A percentile compares a stretch with the other conserved stretches of the same genome.
Evolutionary conservation across 2,888 invertebrate species (phyloP).

Genomic region (Aethes cnicana): DNA sequence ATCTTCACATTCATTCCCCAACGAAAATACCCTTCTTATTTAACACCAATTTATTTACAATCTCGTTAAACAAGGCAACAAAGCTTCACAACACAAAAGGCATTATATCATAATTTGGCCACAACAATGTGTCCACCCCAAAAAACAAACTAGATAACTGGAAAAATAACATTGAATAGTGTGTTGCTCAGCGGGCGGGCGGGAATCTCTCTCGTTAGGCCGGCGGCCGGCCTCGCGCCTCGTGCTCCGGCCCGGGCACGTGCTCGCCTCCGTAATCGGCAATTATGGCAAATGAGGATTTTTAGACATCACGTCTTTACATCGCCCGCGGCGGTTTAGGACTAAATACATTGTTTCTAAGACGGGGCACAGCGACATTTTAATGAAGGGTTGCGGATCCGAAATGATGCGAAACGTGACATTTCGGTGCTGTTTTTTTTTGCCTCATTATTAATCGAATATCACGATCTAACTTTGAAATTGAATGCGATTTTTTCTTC

Average conservation of each 20-base stretch:
- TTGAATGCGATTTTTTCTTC: no score
- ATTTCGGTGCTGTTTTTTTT: no score
- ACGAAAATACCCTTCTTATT: constrained; percentile 11
- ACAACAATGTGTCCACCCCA: constrained; percentile 26
- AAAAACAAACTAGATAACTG: constrained; percentile 31
- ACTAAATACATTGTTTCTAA: constrained; percentile 17
- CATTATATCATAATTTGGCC: constrained; percentile 31
- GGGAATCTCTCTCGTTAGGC: constrained; percentile 59
- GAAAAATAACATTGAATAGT: constrained; percentile 42
- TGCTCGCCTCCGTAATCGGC: constrained; percentile 29
- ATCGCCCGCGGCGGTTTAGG: constrained; percentile 40
- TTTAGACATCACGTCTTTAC: constrained; percentile 41
- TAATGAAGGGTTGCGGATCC: constrained; percentile 12
- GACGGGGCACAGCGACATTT: neutral
- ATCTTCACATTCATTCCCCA: no score
- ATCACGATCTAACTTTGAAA: no score
- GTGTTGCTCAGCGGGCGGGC: constrained; percentile 56
- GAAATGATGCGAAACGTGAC: no score
- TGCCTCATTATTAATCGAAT: no score
- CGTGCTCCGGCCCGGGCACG: constrained; percentile 31
- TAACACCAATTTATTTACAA: constrained; percentile 17
- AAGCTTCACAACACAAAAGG: constrained; percentile 27
- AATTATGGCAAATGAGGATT: constrained; percentile 45
- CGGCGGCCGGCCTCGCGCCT: constrained; percentile 18
- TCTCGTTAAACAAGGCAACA: constrained; percentile 28